These are phyloP conservation scores for honey bee (Apis mellifera) DNA, from an alignment of 1,140 invertebrate species.

Conservation along the genomic window DNA sequence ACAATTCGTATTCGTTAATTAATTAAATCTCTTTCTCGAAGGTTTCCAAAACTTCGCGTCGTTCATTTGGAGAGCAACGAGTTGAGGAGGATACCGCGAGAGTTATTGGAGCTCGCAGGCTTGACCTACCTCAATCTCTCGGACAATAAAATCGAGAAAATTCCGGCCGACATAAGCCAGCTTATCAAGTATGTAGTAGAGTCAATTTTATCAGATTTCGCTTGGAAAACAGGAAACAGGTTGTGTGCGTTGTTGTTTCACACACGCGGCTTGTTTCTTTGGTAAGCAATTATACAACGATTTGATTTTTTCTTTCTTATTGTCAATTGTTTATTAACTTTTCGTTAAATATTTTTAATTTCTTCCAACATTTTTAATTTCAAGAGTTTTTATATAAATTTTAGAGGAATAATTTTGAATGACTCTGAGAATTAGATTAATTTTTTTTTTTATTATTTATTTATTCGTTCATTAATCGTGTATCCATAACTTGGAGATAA, in stretches of 20 bases:
- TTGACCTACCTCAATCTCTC: conserved; percentile 87
- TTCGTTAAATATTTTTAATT: too few species aligned
- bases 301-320: not conserved
- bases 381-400: too few species aligned
- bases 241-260: not conserved
- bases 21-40: conserved; percentile 49
- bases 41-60: conserved; percentile 82
- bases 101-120: conserved; percentile 82
- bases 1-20: not conserved
- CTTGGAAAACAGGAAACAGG: not conserved
- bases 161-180: conserved; percentile 84
- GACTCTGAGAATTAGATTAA: too few species aligned
- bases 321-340: too few species aligned
- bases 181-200: conserved; percentile 86
- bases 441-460: too few species aligned
- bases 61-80: conserved; percentile 84
- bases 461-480: too few species aligned
- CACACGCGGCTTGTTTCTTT: not conserved
- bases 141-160: conserved; percentile 84
- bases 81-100: conserved; percentile 83
- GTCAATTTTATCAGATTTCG: conserved; percentile 50
- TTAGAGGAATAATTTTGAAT: too few species aligned
- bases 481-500: not conserved
- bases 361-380: too few species aligned
- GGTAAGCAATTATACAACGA: not conserved